Evolutionary conservation across 2,113 vertebrate species (phyloP).

Genomic region (Australoheros scitulus): DNA sequence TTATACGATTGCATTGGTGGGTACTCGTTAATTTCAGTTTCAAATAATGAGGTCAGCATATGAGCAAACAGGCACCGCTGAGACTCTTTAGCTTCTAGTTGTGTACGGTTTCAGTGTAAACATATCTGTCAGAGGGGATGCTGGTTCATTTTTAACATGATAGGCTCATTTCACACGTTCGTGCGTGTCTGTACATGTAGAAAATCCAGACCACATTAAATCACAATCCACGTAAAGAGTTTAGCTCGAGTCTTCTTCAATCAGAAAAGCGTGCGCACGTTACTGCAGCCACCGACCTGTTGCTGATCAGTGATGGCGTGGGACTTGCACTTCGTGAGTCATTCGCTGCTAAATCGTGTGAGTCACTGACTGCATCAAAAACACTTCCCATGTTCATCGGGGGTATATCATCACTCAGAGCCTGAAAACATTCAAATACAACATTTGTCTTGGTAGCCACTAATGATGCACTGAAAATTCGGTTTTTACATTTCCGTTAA

Average conservation of each 20-base stretch:
- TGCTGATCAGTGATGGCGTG: slow-evolving; percentile 56
- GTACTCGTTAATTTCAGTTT: background rate
- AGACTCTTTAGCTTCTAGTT: background rate
- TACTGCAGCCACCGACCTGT: slow-evolving; percentile 61
- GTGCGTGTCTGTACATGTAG: accelerated
- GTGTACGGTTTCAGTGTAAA: background rate
- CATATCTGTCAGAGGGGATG: background rate
- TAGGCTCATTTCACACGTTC: background rate
- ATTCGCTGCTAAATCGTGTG: background rate
- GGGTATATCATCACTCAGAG: slow-evolving; percentile 47
- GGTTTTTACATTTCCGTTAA: background rate
- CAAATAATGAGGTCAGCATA: background rate
- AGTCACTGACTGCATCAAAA: slow-evolving; percentile 57
- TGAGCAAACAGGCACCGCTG: too few species aligned
- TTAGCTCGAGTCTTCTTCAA: background rate
- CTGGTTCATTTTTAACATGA: too few species aligned
- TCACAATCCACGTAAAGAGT: background rate
- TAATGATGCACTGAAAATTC: background rate
- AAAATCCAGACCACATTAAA: background rate
- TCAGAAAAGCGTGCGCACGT: background rate
- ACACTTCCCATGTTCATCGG: slow-evolving; percentile 53
- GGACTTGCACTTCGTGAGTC: slow-evolving; percentile 59
- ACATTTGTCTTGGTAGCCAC: background rate
- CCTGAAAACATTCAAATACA: slow-evolving; percentile 17
- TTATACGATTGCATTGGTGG: background rate